Percentiles rank a stretch among this genome's conserved stretches.
phyloP scores from a whole-genome alignment of 2,888 invertebrate species.

The Neoascia interrupta region DNA sequence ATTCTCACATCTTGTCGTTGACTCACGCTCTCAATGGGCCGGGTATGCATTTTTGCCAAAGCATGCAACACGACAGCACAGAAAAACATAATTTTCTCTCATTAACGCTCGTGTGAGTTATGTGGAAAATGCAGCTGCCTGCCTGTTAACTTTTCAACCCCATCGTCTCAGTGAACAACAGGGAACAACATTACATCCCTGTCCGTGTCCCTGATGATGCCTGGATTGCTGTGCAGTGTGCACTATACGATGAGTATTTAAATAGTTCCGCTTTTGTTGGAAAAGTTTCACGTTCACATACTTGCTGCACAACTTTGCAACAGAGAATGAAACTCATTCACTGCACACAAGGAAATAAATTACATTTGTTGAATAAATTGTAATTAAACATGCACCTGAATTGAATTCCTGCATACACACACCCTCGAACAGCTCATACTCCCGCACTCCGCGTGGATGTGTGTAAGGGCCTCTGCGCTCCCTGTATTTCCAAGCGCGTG shows the following conservation, averaged over 20 bases:
- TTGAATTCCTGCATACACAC: slow-evolving; percentile 66
- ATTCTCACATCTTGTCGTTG: no score
- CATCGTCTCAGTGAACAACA: no score
- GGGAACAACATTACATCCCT: slow-evolving; percentile 16
- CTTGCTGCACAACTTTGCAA: slow-evolving; percentile 44
- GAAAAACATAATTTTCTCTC: neutral
- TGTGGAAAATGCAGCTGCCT: slow-evolving; percentile 50
- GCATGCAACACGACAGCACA: neutral
- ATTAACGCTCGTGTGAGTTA: slow-evolving; percentile 22
- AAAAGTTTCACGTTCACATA: slow-evolving; percentile 56
- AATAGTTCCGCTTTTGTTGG: slow-evolving; percentile 45
- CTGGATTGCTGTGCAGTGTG: slow-evolving; percentile 44
- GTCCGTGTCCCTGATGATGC: slow-evolving; percentile 21
- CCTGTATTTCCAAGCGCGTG: neutral
- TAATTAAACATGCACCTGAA: slow-evolving; percentile 70
- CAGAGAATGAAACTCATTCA: slow-evolving; percentile 50
- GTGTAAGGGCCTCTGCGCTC: neutral
- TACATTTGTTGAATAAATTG: slow-evolving; percentile 68
- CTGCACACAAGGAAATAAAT: slow-evolving; percentile 64
- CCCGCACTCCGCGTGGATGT: no score
- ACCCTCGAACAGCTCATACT: neutral
- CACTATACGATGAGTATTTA: slow-evolving; percentile 60
- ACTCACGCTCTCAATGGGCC: no score
- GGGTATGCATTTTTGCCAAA: no score
- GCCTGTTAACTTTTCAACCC: slow-evolving; percentile 56